Evolutionary conservation across 2,797 vertebrate genomes (phyloP), one percentile per base, ranked within the genome.

Genomic region (Thunnus albacares): DNA sequence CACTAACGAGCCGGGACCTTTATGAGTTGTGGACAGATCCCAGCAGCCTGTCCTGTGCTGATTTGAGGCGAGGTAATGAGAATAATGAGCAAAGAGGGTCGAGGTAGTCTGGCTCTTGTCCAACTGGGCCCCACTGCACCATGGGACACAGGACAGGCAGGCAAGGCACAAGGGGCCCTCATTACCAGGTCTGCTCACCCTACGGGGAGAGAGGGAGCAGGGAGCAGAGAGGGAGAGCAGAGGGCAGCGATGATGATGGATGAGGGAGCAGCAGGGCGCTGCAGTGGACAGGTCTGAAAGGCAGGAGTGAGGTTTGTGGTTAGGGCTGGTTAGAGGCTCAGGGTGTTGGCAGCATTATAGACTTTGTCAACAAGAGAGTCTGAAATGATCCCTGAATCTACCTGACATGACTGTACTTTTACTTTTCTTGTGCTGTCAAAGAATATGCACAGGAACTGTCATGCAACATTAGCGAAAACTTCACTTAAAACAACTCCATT

Each of bases 11-110:
- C 85, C 30, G 61, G 77, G 92, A 94, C 90, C 90, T 92, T 94
- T 93, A 93, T 90, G 90, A 95, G 94, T 91, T 94, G 94, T 80
- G 93, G 95, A 95, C 94, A 95, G 95, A 95, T 95, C 94, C 90
- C 94, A 95, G 94, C 90, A 77, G 93, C 94, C 87, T 95, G 95
- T 95, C 94, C 90, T 71, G 70, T 38, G 12, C 88, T 96, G 95
- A 96, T 96, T 95, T 95, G 94, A 95, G 88, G 85, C 72, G 69
- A 92, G 77, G 88, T 95, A 96, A 96, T 95, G 94, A 96, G 92
- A 96, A 95, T 96, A 96, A 96, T 95, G 94, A 95, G 93, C 90
- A 88, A 88, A 78, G 81, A 89, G 88, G 86, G 83, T 83, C 12
- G 68, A 86, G 80, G 90, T 86, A 84, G 88, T 84, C 93, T 95